phyloP scores from a whole-genome alignment of 92 coral and sea anemone genomes.

The Porites rus region DNA sequence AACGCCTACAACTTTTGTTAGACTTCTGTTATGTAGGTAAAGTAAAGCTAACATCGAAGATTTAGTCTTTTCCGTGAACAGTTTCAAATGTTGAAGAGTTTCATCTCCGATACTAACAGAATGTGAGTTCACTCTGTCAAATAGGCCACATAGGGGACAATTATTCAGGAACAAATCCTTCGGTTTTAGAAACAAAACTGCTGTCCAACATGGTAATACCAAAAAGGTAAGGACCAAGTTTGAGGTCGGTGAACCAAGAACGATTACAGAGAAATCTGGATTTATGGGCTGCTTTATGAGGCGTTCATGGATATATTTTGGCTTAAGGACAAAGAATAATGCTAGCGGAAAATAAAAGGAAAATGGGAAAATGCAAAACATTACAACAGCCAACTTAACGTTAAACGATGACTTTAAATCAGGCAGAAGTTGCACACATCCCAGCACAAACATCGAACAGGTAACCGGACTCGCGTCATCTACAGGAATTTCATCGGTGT shows the following conservation, averaged over 20 bases:
- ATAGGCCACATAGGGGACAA: too few species aligned
- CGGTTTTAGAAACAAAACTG: neutral
- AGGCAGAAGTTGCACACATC: neutral
- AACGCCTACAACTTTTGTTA: neutral
- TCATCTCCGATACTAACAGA: neutral
- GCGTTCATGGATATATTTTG: neutral
- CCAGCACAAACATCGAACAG: neutral
- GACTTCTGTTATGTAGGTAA: neutral
- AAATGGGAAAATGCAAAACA: neutral
- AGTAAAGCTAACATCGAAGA: neutral
- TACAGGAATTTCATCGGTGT: constrained; percentile 4
- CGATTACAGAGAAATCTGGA: too few species aligned
- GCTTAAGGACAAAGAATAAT: neutral
- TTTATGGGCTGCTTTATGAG: neutral
- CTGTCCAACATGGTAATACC: neutral
- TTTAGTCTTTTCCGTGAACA: too few species aligned
- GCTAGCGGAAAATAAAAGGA: neutral
- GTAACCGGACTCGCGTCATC: constrained; percentile 14
- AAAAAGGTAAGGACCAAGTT: neutral
- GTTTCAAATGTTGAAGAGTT: neutral
- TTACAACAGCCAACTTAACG: neutral
- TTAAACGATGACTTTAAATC: neutral
- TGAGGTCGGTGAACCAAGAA: too few species aligned
- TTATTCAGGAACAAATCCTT: neutral
- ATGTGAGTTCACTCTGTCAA: too few species aligned